These are phyloP conservation scores for Xenopus borealis DNA, from an alignment of 2,113 vertebrate genomes.

Conservation along the genomic window DNA sequence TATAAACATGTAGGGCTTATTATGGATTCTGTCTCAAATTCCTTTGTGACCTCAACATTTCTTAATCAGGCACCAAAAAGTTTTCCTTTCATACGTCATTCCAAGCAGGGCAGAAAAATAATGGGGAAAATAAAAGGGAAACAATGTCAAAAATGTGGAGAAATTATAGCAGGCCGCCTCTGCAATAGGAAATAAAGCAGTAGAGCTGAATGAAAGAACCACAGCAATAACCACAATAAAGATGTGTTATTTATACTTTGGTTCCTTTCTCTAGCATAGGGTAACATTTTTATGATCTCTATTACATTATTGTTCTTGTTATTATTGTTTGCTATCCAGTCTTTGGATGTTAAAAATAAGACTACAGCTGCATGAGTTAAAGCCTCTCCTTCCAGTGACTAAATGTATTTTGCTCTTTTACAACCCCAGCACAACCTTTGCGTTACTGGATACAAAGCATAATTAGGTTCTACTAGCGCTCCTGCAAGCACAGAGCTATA, in stretches of 20 bases:
- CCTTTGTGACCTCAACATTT: constrained; percentile 17
- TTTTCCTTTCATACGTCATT: constrained; percentile 15
- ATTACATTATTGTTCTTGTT: neutral
- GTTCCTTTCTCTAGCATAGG: constrained; percentile 15
- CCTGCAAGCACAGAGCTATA: too few species aligned
- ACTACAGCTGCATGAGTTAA: too few species aligned
- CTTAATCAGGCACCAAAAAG: constrained; percentile 4
- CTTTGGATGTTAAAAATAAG: constrained; percentile 6
- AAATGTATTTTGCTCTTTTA: too few species aligned
- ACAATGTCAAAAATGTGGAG: constrained; percentile 50
- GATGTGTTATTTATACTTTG: constrained; percentile 18
- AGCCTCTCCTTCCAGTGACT: too few species aligned
- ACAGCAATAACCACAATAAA: constrained; percentile 27
- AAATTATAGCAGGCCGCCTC: constrained; percentile 50
- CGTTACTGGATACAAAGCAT: too few species aligned
- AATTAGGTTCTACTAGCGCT: too few species aligned
- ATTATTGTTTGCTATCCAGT: neutral
- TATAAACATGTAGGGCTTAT: constrained; percentile 25
- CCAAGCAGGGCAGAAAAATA: constrained; percentile 8
- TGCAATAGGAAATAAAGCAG: neutral
- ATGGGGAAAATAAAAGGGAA: constrained; percentile 51
- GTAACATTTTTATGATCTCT: constrained; percentile 22
- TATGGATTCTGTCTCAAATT: constrained; percentile 18
- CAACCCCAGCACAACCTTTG: too few species aligned
- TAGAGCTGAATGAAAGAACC: constrained; percentile 20